Base-by-base conservation (phyloP, 2,113 vertebrate species). In the Pterophyllum scalare region DNA sequence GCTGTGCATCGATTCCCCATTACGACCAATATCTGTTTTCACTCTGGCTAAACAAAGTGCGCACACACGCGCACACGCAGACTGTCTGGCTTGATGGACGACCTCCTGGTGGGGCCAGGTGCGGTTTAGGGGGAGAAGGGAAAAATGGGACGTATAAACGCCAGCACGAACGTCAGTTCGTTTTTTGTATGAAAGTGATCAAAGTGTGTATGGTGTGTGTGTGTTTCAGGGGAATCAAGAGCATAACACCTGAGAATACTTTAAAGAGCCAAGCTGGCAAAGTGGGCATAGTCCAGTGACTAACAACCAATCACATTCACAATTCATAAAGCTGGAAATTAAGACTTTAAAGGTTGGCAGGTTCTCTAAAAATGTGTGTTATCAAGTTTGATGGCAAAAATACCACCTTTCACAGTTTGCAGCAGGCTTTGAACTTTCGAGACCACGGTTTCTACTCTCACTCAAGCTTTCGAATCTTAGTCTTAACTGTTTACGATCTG, bases 1-100 rank as follows among this genome's bases (percentile, higher is more conserved):
- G 46, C 79, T 59, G 72, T 26, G 28, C 87, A 89, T 85, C 20
- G 62, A 90, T 84, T 89, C 40, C 46, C 80, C 70, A 84, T 86
- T 57, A 82, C 9, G 60, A 57, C 38, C 12, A 3, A 85, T 80
- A 84, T 62, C n/a, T 15, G 26, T 80, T 80, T 85, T 77, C 58
- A n/a, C 54, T 11, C 17, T 5, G 57, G 64, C 67, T 81, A 75
- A 78, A 86, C 64, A 86, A 81, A 62, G 33, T 1, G 7, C 40
- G 46, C 40, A 72, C 60, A 38, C 11, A 58, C 26, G 19, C 17
- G 2, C 49, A 75, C 38, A 61, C 17, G 59, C 60, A 46, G 65
- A 56, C 65, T 22, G 56, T 35, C 40, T 17, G 64, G 6, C 6
- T 19, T 80, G 80, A 84, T 58, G 70, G 75, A 85, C 56, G 35